These are phyloP conservation scores for Mya arenaria DNA, from an alignment of 1,140 invertebrate species.

Conservation along the genomic window DNA sequence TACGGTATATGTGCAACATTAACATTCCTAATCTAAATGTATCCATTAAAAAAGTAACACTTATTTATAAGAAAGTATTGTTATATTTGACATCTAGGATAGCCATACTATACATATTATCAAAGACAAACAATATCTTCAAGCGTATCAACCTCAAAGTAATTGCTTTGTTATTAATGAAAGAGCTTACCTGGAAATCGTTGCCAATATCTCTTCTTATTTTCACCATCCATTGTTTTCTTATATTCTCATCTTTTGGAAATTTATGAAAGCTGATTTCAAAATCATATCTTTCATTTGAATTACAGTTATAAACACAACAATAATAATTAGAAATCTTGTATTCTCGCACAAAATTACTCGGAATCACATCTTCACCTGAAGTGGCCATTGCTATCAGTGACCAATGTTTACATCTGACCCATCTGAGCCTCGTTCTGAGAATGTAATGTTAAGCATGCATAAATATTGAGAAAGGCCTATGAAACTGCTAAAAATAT, in stretches of 20 bases:
- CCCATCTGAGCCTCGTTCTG: constrained; percentile 11
- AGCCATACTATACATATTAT: no score
- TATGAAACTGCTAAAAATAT: no score
- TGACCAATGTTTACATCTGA: neutral
- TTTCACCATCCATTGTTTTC: constrained; percentile 21
- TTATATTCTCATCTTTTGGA: neutral
- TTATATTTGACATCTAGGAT: no score
- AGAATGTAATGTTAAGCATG: constrained; percentile 23
- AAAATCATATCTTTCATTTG: constrained; percentile 30
- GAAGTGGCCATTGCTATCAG: no score
- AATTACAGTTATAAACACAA: constrained; percentile 19
- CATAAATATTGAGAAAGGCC: constrained; percentile 40
- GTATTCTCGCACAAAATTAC: neutral
- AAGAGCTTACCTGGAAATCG: constrained; percentile 37
- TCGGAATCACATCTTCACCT: neutral
- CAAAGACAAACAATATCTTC: no score
- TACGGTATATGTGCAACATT: constrained; percentile 16
- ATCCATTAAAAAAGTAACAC: neutral
- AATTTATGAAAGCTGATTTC: constrained; percentile 14
- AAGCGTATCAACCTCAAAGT: no score
- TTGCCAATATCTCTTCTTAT: constrained; percentile 23
- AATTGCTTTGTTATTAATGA: no score
- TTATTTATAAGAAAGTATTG: no score
- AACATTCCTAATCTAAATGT: neutral
- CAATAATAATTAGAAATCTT: neutral